Evolutionary conservation across 2,888 invertebrate species (phyloP), one percentile per base, ranked within the genome.

Genomic region (Spodoptera exigua): DNA sequence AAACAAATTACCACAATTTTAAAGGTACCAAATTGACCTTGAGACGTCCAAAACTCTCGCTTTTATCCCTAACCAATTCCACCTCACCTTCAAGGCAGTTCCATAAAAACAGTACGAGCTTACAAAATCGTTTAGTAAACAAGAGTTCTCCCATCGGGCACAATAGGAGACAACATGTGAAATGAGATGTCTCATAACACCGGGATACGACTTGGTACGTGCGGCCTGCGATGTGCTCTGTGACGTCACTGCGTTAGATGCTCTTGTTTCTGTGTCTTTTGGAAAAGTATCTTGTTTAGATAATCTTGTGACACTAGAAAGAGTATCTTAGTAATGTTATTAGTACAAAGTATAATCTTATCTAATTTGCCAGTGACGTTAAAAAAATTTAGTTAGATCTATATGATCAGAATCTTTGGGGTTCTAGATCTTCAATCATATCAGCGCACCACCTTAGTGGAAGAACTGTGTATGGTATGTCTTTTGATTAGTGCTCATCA

Each of bases 161-260:
- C 91, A 89, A 90, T 88, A 79, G 83, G 72, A 81, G 79, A 78
- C 79, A 85, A 85, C 88, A 90, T 84, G 85, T 90, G 85, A 91
- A 92, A 92, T 92, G 92, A 92, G 90, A 90, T 89, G 90, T 93
- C 89, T 91, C 91, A 91, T 91, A 91, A 92, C 87, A 83, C 72
- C 72, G 84, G 75, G 68, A 70, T 74, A 79, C 74, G 76, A 77
- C 61, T 63, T 66, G 52, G 70, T 75, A 66, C 32, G 72, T 59
- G 70, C 74, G 73, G 68, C 52, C 44, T 51, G 59, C 13, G 36
- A 52, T 14, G 48, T 37, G 61, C 74, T 14, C 73, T 58, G 59
- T 80, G 45, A 60, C 14, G 61, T 34, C 63, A 21, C 0, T 14
- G 64, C 34, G 39, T 73, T 73, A 46, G 64, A 61, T 48, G 40